Base-by-base conservation (phyloP, 2,888 invertebrate species). In the Elysia crispata region DNA sequence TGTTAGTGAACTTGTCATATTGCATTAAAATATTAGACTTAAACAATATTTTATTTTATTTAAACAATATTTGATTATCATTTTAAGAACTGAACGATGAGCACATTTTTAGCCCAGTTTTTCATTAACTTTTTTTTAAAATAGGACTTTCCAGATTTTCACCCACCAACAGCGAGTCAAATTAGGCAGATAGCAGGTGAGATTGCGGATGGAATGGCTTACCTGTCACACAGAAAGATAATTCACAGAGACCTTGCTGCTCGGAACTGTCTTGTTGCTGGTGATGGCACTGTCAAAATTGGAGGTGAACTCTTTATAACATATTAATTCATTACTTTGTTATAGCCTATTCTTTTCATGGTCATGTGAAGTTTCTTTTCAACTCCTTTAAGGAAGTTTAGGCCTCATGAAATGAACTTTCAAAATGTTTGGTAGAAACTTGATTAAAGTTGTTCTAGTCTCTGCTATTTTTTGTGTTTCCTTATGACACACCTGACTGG, bases 181-280 rank as follows among this genome's bases (percentile, higher is more conserved):
- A 92, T 93, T 67, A 87, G 92, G 76, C 92, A 92, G 84, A 93
- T 93, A 93, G 93, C 94, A 1, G 92, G 92, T 11, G 93, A 99
- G 93, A 98, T 99, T 89, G 97, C 98, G 30, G 99, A 99, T 92
- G 99, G 99, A 79, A 99, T 99, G 99, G 97, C 98, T 1, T 99
- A 98, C 93, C 94, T 99, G 85, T 95, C 98, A 77, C 96, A 96
- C 79, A 96, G 97, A 91, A 98, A 98, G 78, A 91, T 89, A 87
- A 89, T 91, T 15, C 92, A 90, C 83, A 87, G 94, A 82, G 99
- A 99, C 93, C 93, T 99, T 80, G 99, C 99, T 0, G 97, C 97
- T 83, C 94, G 98, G 77, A 99, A 99, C 93, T 99, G 99, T 90
- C 93, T 99, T 77, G 98, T 99, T 0, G 91, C 93, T 8, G 88